Conservation (phyloP, 2,797 vertebrate species). For the Sebastes glaucus region DNA sequence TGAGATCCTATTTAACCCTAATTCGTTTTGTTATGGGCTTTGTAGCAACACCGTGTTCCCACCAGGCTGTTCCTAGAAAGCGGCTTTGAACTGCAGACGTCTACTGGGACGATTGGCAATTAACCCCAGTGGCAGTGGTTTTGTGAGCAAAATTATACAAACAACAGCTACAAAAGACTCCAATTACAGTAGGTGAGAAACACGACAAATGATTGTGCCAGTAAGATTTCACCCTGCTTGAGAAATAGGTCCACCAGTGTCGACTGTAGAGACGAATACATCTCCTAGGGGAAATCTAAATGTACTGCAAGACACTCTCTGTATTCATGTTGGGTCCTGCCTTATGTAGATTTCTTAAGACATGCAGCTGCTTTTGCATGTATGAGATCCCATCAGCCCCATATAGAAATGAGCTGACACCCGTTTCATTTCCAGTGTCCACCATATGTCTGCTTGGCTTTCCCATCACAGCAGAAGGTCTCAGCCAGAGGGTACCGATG, state of each 20-base stretch:
- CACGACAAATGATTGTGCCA: background rate
- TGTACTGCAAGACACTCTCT: background rate
- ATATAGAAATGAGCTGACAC: conserved; percentile 22
- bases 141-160: background rate
- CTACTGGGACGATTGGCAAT: conserved; percentile 12
- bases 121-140: background rate
- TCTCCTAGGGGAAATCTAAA: background rate
- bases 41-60: background rate
- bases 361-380: background rate
- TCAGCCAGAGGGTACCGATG: conserved; percentile 52
- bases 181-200: background rate
- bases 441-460: conserved; percentile 80
- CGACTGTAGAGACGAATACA: background rate
- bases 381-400: background rate
- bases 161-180: background rate
- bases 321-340: background rate
- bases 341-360: background rate
- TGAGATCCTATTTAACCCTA: background rate
- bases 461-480: conserved; percentile 70
- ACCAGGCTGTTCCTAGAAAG: conserved; percentile 15
- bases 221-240: background rate
- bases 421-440: conserved; percentile 34
- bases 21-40: conserved; percentile 3
- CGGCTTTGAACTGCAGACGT: background rate
- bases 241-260: background rate